phyloP scores from a whole-genome alignment of 2,113 vertebrate genomes.

The Lanius ludovicianus region DNA sequence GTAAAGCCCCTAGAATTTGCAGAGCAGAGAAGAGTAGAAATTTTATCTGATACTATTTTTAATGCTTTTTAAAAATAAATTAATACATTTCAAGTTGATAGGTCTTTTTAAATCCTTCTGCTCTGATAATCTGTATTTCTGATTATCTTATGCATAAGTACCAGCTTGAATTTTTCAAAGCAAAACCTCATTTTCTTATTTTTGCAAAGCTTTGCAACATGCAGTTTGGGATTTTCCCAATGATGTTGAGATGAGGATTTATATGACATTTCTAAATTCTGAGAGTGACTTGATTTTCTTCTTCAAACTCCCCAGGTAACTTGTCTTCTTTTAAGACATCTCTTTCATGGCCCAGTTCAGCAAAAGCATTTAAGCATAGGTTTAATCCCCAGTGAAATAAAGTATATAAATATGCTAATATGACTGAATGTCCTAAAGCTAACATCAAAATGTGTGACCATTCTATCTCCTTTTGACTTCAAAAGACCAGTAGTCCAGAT shows the following conservation, averaged over 20 bases:
- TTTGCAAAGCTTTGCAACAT: not conserved
- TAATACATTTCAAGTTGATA: not conserved
- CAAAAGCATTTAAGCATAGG: not conserved
- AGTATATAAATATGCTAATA: not conserved
- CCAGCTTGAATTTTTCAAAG: slow-evolving; percentile 38
- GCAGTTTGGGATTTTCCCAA: not conserved
- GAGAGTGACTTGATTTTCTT: not conserved
- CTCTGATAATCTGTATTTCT: slow-evolving; percentile 11
- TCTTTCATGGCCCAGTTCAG: not conserved
- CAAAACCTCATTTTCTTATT: not conserved
- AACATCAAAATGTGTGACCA: not conserved
- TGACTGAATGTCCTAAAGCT: not conserved
- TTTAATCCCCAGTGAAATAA: slow-evolving; percentile 4
- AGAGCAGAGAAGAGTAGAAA: not conserved
- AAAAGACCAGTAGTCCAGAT: not conserved
- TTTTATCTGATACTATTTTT: slow-evolving; percentile 9
- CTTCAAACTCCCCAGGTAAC: not conserved
- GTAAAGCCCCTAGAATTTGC: not conserved
- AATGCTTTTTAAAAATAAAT: not conserved
- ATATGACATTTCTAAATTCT: slow-evolving; percentile 22
- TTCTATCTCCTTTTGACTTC: not conserved
- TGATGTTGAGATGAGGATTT: slow-evolving; percentile 20
- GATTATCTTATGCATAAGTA: slow-evolving; percentile 5
- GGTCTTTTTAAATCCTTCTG: not conserved
- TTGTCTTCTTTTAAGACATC: not conserved